Base-by-base conservation (phyloP, 2,888 invertebrate genomes). In the Epistrophe grossulariae region DNA sequence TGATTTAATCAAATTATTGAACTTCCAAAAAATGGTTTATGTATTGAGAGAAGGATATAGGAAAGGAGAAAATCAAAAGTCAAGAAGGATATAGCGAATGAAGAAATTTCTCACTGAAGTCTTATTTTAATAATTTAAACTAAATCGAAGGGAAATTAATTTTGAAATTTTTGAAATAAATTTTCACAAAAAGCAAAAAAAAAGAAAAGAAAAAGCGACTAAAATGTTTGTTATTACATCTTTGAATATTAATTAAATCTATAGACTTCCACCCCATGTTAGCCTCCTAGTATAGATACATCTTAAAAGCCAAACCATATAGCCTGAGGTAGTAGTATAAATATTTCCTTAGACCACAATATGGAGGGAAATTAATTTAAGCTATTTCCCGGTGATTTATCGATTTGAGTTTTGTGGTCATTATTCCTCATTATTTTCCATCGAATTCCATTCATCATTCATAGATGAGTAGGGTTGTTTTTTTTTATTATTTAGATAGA, bases 361-460 rank as follows among this genome's bases (percentile, higher is more conserved):
- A 55, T 40, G 78, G 50, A 71, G 68, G 79, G 76, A 87, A 83
- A 87, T 87, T 87, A 87, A 87, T 87, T 87, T 71, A 72, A 87
- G 87, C 83, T 71, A 87, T 87, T 82, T 79, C 13, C 43, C 43
- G 74, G 83, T 83, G 87, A 87, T 87, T 87, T 87, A 87, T 87
- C 74, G 83, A 76, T 83, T 76, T 59, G 62, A 76, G 79, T 79
- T 72, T 66, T 83, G 87, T 87, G 87, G 87, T 83, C 87, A 83
- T 87, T 87, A 87, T 79, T 87, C 43, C 82, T 87, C 87, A 83
- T 85, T 84, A 85, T 81, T 78, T 77, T 70, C 73, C 73, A 81
- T 81, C 40, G 81, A 81, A 85, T 81, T 78, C 81, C 81, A 85
- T 85, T 85, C 77, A 81, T 85, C 73, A 81, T 85, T 55, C n/a